These are phyloP conservation scores for Brienomyrus longianalis DNA, from an alignment of 2,113 vertebrate species.

Conservation along the genomic window DNA sequence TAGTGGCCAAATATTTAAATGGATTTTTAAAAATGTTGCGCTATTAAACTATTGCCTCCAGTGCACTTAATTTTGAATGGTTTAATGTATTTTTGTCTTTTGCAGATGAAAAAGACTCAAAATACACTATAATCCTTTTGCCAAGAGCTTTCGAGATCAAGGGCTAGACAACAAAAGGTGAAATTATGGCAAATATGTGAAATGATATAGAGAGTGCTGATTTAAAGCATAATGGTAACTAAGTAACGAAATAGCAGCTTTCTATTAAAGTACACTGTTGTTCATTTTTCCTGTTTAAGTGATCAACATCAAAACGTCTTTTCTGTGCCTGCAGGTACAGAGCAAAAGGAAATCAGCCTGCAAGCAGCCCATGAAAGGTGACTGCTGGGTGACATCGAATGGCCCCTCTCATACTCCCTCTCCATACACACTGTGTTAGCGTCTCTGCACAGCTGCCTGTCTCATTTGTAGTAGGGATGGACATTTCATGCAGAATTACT, in stretches of 20 bases:
- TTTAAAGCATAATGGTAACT: neutral
- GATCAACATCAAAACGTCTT: neutral
- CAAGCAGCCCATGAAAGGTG: neutral
- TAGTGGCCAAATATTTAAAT: conserved; percentile 26
- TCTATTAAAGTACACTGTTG: neutral
- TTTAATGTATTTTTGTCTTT: neutral
- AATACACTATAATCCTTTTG: conserved; percentile 43
- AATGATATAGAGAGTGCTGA: neutral
- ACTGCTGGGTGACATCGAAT: neutral
- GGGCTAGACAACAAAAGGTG: conserved; percentile 40
- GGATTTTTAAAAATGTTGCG: neutral
- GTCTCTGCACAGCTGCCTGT: neutral
- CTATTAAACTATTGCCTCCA: neutral
- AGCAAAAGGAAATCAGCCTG: conserved; percentile 15
- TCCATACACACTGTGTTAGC: neutral
- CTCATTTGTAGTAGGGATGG: neutral
- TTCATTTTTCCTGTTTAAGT: neutral
- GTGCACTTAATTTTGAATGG: neutral
- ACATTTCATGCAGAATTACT: neutral
- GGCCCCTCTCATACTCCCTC: neutral
- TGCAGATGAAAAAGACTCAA: conserved; percentile 40
- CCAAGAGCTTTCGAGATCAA: conserved; percentile 42
- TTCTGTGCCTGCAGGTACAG: conserved; percentile 27
- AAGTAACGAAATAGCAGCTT: neutral
- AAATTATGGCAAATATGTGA: neutral